Evolutionary conservation across 2,888 invertebrate species (phyloP).

Genomic region (Cosmia trapezina): DNA sequence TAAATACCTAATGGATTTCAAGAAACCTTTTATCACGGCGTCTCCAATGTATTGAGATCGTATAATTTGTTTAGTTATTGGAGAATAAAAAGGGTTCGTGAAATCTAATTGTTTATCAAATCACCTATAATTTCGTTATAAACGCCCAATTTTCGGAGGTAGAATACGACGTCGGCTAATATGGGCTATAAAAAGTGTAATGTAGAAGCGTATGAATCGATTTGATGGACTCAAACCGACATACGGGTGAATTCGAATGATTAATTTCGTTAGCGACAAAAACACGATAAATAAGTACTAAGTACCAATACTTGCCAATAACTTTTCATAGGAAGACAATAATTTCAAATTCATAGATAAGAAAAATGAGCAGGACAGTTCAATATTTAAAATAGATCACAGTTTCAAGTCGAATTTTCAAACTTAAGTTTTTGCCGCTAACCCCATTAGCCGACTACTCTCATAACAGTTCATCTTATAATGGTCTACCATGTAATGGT

Average conservation of each 20-base stretch:
- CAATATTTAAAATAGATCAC: slow-evolving; percentile 45
- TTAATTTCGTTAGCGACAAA: slow-evolving; percentile 34
- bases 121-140: slow-evolving; percentile 57
- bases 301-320: slow-evolving; percentile 24
- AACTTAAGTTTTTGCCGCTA: slow-evolving; percentile 28
- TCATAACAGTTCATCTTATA: slow-evolving; percentile 9
- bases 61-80: slow-evolving; percentile 69
- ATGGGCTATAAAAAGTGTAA: slow-evolving; percentile 14
- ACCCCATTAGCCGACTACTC: slow-evolving; percentile 55
- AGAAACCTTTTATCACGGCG: slow-evolving; percentile 68
- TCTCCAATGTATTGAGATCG: slow-evolving; percentile 78
- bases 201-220: slow-evolving; percentile 9
- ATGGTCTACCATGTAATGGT: neutral
- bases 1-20: slow-evolving; percentile 67
- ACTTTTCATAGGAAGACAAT: slow-evolving; percentile 44
- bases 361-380: slow-evolving; percentile 33
- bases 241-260: slow-evolving; percentile 32
- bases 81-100: slow-evolving; percentile 64
- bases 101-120: slow-evolving; percentile 66
- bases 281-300: slow-evolving; percentile 27
- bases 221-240: slow-evolving; percentile 40
- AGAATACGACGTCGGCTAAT: slow-evolving; percentile 56
- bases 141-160: slow-evolving; percentile 58
- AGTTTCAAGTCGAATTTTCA: slow-evolving; percentile 23
- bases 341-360: slow-evolving; percentile 26